phyloP scores from a whole-genome alignment of 1,140 invertebrate species.

The Sitophilus oryzae region DNA sequence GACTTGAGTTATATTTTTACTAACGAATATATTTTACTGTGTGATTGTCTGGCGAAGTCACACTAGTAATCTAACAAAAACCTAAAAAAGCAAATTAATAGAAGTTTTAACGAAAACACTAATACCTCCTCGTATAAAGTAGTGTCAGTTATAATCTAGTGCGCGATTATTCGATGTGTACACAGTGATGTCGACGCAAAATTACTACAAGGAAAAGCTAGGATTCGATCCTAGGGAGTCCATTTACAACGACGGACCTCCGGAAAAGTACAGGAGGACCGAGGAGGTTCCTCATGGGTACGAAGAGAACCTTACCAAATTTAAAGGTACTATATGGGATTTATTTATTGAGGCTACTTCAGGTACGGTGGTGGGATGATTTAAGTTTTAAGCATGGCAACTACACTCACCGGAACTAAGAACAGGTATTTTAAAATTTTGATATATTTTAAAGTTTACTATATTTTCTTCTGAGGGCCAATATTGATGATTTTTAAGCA shows the following conservation, averaged over 20 bases:
- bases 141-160: not conserved
- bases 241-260: slow-evolving; percentile 54
- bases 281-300: slow-evolving; percentile 61
- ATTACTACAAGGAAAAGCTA: slow-evolving; percentile 82
- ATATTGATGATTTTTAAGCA: no score
- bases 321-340: slow-evolving; percentile 83
- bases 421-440: no score
- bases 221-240: slow-evolving; percentile 82
- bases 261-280: slow-evolving; percentile 41
- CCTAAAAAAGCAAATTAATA: no score
- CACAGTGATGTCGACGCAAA: slow-evolving; percentile 69
- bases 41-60: no score
- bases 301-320: slow-evolving; percentile 84
- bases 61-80: no score
- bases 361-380: slow-evolving; percentile 44
- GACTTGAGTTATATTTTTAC: no score
- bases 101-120: no score
- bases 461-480: no score
- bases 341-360: slow-evolving; percentile 58
- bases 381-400: slow-evolving; percentile 27
- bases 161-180: slow-evolving; percentile 12
- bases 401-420: no score
- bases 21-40: no score
- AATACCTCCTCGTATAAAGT: no score
- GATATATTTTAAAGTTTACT: no score